Conservation (phyloP, 1,140 invertebrate genomes). For the Gryllus bimaculatus region DNA sequence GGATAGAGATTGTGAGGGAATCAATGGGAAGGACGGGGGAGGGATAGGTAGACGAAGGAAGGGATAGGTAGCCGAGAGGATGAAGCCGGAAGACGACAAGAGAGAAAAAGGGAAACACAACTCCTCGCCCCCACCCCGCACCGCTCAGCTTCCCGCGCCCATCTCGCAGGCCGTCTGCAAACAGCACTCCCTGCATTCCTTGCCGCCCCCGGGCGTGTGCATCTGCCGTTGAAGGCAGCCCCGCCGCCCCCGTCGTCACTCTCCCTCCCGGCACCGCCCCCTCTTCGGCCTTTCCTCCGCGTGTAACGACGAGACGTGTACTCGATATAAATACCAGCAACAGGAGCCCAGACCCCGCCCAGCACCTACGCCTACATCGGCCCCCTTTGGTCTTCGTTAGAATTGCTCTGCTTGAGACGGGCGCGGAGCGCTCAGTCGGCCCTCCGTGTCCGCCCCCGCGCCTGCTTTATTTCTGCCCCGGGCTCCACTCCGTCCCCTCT, state of each 20-base stretch:
- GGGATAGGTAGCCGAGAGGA: neutral
- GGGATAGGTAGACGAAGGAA: neutral
- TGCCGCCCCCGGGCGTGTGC: neutral
- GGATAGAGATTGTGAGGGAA: too few species aligned
- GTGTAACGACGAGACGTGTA: neutral
- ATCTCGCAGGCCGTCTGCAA: neutral
- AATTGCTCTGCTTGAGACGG: neutral
- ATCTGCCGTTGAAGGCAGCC: neutral
- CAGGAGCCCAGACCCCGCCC: neutral
- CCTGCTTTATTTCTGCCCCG: too few species aligned
- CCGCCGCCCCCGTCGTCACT: neutral
- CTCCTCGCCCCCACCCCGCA: too few species aligned
- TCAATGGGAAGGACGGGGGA: too few species aligned
- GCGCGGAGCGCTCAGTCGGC: too few species aligned
- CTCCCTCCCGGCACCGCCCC: neutral
- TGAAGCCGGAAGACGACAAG: neutral
- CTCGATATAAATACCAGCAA: neutral
- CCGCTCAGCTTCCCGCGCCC: neutral
- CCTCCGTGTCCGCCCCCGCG: too few species aligned
- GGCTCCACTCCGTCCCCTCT: too few species aligned
- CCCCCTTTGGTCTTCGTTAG: neutral
- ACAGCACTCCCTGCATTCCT: neutral
- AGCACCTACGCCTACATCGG: neutral
- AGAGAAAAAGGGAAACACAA: too few species aligned
- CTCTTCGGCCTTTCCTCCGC: neutral